Percentiles rank a stretch among this genome's conserved stretches.
Evolutionary conservation across 2,888 invertebrate genomes (phyloP).

Genomic region (Scrobipalpa atriplicella): DNA sequence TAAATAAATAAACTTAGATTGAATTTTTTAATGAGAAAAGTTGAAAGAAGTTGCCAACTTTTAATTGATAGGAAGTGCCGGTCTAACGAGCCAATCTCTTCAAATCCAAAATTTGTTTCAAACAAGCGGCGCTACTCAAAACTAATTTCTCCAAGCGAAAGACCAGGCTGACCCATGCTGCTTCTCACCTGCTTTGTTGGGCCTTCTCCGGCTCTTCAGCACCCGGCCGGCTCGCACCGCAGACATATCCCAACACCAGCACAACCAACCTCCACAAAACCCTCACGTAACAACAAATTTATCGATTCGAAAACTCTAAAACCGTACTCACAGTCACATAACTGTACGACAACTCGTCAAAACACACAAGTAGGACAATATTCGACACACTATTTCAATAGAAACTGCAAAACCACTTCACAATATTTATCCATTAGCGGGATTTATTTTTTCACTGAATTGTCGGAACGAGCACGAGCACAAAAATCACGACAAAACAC

Average conservation of each 20-base stretch:
- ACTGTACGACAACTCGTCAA: slow-evolving; percentile 33
- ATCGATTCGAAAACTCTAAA: slow-evolving; percentile 56
- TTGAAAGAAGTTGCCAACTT: slow-evolving; percentile 11
- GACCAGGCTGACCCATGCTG: slow-evolving; percentile 57
- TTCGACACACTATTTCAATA: slow-evolving; percentile 11
- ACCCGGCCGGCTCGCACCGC: slow-evolving; percentile 71
- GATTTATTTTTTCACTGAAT: slow-evolving; percentile 2
- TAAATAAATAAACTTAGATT: slow-evolving; percentile 9
- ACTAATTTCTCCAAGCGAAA: slow-evolving; percentile 57
- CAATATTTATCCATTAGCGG: slow-evolving; percentile 10
- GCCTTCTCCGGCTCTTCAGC: slow-evolving; percentile 65
- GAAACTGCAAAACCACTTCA: not conserved
- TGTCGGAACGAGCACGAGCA: slow-evolving; percentile 43
- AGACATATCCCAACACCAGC: slow-evolving; percentile 57
- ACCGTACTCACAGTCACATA: slow-evolving; percentile 63
- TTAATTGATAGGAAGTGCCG: not conserved
- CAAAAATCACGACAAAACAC: slow-evolving; percentile 52
- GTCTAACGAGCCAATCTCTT: not conserved
- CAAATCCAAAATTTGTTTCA: slow-evolving; percentile 7
- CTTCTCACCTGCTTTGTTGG: slow-evolving; percentile 67
- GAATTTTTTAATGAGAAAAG: not conserved
- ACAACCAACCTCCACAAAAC: slow-evolving; percentile 34
- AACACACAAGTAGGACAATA: slow-evolving; percentile 3
- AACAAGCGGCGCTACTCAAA: slow-evolving; percentile 46
- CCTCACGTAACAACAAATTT: slow-evolving; percentile 44